Evolutionary conservation across 2,888 invertebrate species (phyloP).

Genomic region (Lasioglossum calceatum): DNA sequence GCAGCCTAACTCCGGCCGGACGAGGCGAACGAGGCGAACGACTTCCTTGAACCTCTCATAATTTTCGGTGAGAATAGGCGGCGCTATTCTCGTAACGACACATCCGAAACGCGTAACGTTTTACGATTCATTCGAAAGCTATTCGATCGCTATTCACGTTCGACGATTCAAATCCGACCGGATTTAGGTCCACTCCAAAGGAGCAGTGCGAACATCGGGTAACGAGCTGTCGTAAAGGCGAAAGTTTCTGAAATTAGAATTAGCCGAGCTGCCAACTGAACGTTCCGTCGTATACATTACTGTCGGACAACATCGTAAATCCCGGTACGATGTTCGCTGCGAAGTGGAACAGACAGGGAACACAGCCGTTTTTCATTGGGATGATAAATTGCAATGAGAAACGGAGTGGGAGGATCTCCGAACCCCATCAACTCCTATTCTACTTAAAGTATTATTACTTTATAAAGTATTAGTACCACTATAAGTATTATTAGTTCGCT

Average conservation of each 20-base stretch:
- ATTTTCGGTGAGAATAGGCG: slow-evolving; percentile 1
- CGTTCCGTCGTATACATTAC: slow-evolving; percentile 47
- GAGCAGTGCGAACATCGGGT: background rate
- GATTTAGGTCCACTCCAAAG: no score
- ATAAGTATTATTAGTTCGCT: no score
- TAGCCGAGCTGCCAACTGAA: background rate
- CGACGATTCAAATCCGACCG: background rate
- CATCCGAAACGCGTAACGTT: background rate
- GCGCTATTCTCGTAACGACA: background rate
- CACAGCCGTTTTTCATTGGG: slow-evolving; percentile 3
- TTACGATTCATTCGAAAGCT: background rate
- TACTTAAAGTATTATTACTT: background rate
- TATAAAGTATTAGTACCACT: background rate
- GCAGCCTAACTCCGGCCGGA: background rate
- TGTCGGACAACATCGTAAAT: slow-evolving; percentile 44
- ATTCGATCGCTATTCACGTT: slow-evolving; percentile 2
- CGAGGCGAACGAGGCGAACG: background rate
- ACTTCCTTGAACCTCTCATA: background rate
- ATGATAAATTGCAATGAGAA: slow-evolving; percentile 30
- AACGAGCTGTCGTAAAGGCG: slow-evolving; percentile 28
- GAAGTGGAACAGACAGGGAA: slow-evolving; percentile 20
- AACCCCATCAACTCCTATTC: background rate
- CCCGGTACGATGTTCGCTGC: slow-evolving; percentile 22
- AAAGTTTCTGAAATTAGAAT: slow-evolving; percentile 54
- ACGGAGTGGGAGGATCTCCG: background rate